Evolutionary conservation across 2,797 vertebrate genomes (phyloP), one percentile per base, ranked within the genome.

Genomic region (Pterois miles): DNA sequence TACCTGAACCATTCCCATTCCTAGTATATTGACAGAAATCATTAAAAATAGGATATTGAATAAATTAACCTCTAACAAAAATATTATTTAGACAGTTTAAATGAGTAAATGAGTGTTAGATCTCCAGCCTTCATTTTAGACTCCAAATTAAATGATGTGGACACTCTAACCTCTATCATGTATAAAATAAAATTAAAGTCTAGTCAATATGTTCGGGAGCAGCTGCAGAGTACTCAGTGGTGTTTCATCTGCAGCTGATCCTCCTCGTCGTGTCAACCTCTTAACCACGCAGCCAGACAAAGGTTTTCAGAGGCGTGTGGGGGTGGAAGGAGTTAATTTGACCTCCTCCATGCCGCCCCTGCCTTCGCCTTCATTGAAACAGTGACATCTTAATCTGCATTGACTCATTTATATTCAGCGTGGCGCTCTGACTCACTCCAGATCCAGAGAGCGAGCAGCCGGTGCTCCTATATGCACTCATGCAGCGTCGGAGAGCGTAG

Each of bases 341-440:
- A 85, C 91, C 91, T 91, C 91, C 80, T 82, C 73, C 82, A 77
- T 31, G 72, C 78, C 48, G 78, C 78, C 85, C 79, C 53, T 59
- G 74, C 79, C 83, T 86, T 78, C n/a, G 60, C 84, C 64, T 82
- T 85, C 86, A 86, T 86, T 87, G 88, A 90, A 90, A 86, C 69
- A 48, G 75, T 86, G 81, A 90, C 90, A 88, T 89, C 67, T 87
- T 91, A 88, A 92, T 91, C 90, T 86, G 84, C 75, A 84, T 84
- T 71, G 70, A 90, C 79, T 92, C 79, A 86, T 93, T 92, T 80
- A 87, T 85, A 89, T 93, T 87, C 92, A 82, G 76, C 72, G 0
- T 84, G 83, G 77, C 38, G n/a, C 84, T 88, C 84, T 88, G 89
- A 89, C 80, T 88, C 91, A 81, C 84, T 87, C 46, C 75, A 82